A percentile compares a stretch with the other conserved stretches of the same genome.
Conservation (phyloP, 2,888 invertebrate species). For the Aplocera efformata region DNA sequence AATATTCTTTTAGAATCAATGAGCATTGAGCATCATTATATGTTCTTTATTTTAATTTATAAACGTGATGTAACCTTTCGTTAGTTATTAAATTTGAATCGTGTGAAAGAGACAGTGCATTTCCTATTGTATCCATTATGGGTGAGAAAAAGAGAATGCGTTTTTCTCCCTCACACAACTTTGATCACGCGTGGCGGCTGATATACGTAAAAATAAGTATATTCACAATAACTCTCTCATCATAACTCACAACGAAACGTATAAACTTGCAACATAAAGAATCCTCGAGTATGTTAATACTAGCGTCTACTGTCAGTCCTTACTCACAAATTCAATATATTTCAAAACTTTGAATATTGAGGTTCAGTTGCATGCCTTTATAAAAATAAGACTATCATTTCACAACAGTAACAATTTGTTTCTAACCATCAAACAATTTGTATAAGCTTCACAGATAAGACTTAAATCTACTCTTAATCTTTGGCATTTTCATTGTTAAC, state of each 20-base stretch:
- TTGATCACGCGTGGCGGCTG: too few species aligned
- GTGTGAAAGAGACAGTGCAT: too few species aligned
- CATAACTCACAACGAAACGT: conserved; percentile 23
- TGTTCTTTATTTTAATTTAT: too few species aligned
- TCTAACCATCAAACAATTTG: conserved; percentile 60
- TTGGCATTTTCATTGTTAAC: conserved; percentile 69
- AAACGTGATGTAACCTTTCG: too few species aligned
- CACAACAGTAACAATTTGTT: conserved; percentile 78
- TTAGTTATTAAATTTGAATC: too few species aligned
- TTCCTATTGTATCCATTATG: too few species aligned
- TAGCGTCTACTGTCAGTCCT: conserved; percentile 50
- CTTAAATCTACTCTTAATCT: conserved; percentile 74
- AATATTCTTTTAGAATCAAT: too few species aligned
- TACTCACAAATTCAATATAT: conserved; percentile 65
- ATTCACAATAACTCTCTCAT: conserved; percentile 5
- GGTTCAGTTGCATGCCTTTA: conserved; percentile 59
- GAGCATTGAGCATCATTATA: too few species aligned
- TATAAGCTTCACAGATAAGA: conserved; percentile 40
- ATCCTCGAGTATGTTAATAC: conserved; percentile 30
- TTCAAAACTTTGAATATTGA: conserved; percentile 60
- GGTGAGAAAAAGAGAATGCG: too few species aligned
- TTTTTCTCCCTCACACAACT: too few species aligned
- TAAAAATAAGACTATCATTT: conserved; percentile 67
- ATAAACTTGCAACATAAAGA: conserved; percentile 27
- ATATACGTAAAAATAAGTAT: too few species aligned